Conservation (phyloP, 1,140 invertebrate genomes). For the Saccostrea cuccullata region DNA sequence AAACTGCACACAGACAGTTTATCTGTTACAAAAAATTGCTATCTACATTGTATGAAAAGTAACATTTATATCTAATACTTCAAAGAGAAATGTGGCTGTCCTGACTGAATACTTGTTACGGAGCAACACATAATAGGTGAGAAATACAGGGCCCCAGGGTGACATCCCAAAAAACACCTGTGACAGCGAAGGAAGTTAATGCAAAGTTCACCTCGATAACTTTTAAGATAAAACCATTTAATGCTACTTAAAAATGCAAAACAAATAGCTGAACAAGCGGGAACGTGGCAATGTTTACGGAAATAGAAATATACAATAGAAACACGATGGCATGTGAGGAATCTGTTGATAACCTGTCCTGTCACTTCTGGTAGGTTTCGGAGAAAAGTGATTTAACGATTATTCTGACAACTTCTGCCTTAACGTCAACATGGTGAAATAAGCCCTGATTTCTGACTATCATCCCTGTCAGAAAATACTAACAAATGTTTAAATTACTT, state of each 20-base stretch:
- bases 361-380: background rate
- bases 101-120: constrained; percentile 14
- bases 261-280: background rate
- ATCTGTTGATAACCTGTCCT: background rate
- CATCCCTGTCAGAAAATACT: background rate
- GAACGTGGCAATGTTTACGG: constrained; percentile 25
- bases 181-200: constrained; percentile 2
- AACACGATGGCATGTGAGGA: constrained; percentile 8
- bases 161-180: constrained; percentile 4
- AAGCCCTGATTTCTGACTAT: background rate
- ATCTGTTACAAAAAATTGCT: no score
- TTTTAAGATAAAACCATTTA: background rate
- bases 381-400: background rate
- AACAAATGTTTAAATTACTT: background rate
- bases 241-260: constrained; percentile 16
- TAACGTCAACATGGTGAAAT: background rate
- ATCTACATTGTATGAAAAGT: background rate
- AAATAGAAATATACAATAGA: background rate
- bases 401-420: background rate
- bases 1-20: no score
- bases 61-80: background rate
- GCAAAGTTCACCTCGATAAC: constrained; percentile 4
- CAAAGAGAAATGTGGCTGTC: background rate
- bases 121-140: constrained; percentile 22
- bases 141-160: constrained; percentile 12